Evolutionary conservation across 1,140 invertebrate genomes (phyloP), one percentile per base, ranked within the genome.

Genomic region (Dreissena rostriformis): DNA sequence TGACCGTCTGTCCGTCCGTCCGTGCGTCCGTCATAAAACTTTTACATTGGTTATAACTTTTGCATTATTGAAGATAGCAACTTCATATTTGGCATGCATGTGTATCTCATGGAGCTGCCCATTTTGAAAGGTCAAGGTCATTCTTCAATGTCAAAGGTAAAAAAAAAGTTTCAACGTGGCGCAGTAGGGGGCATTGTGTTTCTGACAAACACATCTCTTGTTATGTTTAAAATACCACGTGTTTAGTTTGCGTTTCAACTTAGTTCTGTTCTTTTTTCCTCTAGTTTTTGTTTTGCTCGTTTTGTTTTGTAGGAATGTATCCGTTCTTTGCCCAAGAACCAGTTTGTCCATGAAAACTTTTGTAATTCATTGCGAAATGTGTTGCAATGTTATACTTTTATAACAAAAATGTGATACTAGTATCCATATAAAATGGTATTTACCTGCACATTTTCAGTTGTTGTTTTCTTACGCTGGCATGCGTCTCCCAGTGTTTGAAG

Each of bases 311-410:
- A 15, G 12, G 22, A 55, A 65, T 49, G 70, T 22, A 72, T 28
- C 24, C 28, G 67, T 55, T 65, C 65, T 70, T 24, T 28, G n/a
- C 66, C 14, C 24, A 57, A 63, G 39, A 14, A 29, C 24, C 57
- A 39, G 61, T 66, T 63, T 24, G n/a, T 2, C 19, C n/a, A 39
- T 73, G 68, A 51, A 73, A 71, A 79, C 61, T 72, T 73, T n/a
- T 73, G 26, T 55, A 72, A 70, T 66, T 26, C 68, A 68, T 81
- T 80, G 67, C 67, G 29, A 4, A 26, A 24, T 52, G 65, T 65
- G 68, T 65, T 72, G 79, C 79, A 81, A 81, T 81, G 79, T 81
- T 68, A 81, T 81, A 81, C 73, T 81, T 81, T 81, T 81, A 39
- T 81, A 81, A 81, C 71, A 81, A 81, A 81, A 81, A 24, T 57